A percentile compares a stretch with the other conserved stretches of the same genome.
phyloP scores from a whole-genome alignment of 2,113 vertebrate genomes.

The Polypterus senegalus region DNA sequence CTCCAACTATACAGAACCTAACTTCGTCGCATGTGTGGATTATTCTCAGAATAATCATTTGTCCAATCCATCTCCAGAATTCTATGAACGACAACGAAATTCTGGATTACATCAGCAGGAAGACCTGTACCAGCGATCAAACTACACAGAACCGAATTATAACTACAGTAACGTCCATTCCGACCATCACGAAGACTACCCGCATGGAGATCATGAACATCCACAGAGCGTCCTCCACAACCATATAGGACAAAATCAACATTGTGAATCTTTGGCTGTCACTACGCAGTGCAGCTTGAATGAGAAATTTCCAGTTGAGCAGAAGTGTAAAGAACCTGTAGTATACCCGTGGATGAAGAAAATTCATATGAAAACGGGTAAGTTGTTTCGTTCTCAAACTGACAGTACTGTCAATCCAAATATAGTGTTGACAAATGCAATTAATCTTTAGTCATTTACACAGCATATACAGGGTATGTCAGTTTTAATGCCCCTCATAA shows the following conservation, averaged over 20 bases:
- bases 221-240: conserved; percentile 58
- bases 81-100: conserved; percentile 77
- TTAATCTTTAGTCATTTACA: no score
- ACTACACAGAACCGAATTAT: conserved; percentile 67
- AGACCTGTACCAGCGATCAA: conserved; percentile 61
- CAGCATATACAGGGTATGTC: conserved; percentile 43
- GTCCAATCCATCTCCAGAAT: conserved; percentile 60
- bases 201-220: conserved; percentile 53
- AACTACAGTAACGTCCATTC: conserved; percentile 57
- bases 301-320: conserved; percentile 62
- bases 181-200: conserved; percentile 50
- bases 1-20: conserved; percentile 97
- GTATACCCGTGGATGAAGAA: conserved; percentile 99
- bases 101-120: conserved; percentile 68
- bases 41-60: conserved; percentile 81
- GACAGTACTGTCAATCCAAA: conserved; percentile 26
- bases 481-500: conserved; percentile 95
- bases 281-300: conserved; percentile 68
- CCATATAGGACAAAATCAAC: conserved; percentile 55
- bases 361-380: conserved; percentile 88
- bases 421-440: no score
- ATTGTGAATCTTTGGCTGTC: conserved; percentile 58
- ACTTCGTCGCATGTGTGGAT: conserved; percentile 94
- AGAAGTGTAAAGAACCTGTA: conserved; percentile 85
- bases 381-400: conserved; percentile 47